phyloP scores from a whole-genome alignment of 1,140 invertebrate species.

The Calliopsis andreniformis region DNA sequence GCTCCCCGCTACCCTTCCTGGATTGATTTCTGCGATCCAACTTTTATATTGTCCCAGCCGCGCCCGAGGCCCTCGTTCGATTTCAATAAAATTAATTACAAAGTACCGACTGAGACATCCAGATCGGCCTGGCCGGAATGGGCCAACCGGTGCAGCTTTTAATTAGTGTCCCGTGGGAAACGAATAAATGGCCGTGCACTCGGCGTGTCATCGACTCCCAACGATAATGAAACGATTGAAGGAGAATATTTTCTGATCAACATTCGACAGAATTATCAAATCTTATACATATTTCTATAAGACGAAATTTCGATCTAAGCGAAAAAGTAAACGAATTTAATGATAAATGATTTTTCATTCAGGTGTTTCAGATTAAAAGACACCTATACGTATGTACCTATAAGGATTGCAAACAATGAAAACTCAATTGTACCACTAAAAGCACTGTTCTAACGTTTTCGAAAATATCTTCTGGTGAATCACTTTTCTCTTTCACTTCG shows the following conservation, averaged over 20 bases:
- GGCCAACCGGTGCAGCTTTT: slow-evolving; percentile 16
- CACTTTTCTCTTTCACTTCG: slow-evolving; percentile 62
- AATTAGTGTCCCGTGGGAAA: slow-evolving; percentile 30
- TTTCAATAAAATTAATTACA: slow-evolving; percentile 55
- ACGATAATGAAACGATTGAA: slow-evolving; percentile 12
- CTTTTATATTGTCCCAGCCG: slow-evolving; percentile 45
- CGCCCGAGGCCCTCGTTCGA: neutral
- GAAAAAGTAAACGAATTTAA: slow-evolving; percentile 1
- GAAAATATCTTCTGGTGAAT: slow-evolving; percentile 42
- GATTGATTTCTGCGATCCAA: slow-evolving; percentile 50
- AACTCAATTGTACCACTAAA: neutral
- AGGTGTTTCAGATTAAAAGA: no score
- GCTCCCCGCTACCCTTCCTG: neutral
- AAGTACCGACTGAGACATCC: slow-evolving; percentile 23
- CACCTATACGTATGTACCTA: no score
- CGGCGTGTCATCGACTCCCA: neutral
- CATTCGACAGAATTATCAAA: neutral
- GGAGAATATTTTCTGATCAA: neutral
- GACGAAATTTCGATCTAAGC: neutral
- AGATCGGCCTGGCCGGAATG: neutral
- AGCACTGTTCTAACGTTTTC: no score
- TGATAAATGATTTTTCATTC: no score
- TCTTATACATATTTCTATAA: no score
- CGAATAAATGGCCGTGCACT: slow-evolving; percentile 27
- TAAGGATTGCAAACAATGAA: slow-evolving; percentile 1